Percentiles rank a stretch among this genome's conserved stretches.
These are phyloP conservation scores for Apantesis nais DNA, from an alignment of 2,888 invertebrate genomes.

Conservation along the genomic window DNA sequence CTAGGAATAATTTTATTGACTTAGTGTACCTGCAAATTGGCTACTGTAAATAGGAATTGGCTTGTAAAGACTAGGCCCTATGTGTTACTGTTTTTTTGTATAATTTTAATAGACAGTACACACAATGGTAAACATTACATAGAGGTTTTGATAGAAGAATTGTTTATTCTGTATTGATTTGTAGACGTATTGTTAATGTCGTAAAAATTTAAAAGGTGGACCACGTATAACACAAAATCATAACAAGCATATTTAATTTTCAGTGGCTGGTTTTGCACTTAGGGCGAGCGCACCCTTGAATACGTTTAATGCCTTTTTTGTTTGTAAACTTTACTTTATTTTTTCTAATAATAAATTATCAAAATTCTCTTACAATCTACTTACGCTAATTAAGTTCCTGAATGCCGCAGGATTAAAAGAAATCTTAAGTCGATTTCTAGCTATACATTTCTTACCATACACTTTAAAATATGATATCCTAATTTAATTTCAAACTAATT, in stretches of 20 bases:
- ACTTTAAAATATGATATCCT: not conserved
- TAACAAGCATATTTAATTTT: not conserved
- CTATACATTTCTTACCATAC: conserved; percentile 7
- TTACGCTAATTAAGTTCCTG: conserved; percentile 51
- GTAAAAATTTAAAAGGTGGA: no score
- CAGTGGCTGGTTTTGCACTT: conserved; percentile 6
- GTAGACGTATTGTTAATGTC: no score
- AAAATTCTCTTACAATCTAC: not conserved
- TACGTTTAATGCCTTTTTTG: not conserved
- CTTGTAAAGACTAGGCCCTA: not conserved
- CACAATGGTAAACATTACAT: no score
- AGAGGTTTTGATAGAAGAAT: no score
- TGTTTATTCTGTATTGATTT: no score
- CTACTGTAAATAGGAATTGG: not conserved
- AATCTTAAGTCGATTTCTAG: conserved; percentile 28
- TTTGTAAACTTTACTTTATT: not conserved
- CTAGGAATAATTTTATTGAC: not conserved
- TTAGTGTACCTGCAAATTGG: not conserved
- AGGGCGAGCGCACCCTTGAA: not conserved
- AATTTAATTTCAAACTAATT: not conserved
- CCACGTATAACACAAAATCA: not conserved
- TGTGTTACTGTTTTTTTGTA: no score
- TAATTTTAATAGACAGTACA: no score
- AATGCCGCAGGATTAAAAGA: conserved; percentile 49
- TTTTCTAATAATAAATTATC: not conserved